Base-by-base conservation (phyloP, 1,140 invertebrate species). In the Rhyzopertha dominica region DNA sequence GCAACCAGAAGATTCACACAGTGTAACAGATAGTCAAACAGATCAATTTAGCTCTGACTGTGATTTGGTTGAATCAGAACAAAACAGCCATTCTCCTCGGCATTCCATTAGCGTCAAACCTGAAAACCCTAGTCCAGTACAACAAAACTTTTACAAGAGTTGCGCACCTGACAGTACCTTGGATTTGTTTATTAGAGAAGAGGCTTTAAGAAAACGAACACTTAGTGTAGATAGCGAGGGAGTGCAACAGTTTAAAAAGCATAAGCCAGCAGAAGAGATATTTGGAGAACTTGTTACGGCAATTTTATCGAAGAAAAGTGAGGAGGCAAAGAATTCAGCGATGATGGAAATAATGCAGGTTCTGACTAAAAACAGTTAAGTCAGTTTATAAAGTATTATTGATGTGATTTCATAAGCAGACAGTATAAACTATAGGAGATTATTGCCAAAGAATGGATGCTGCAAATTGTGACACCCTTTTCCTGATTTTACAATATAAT, bases 261-360 rank as follows among this genome's bases (percentile, higher is more conserved):
- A 42, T n/a, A 54, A 49, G 32, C 46, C 35, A 9, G 48, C 58
- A 2, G 58, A 58, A 40, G 43, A 50, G 20, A 37, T 60, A 19
- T 60, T 60, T 43, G 58, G 58, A 9, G 53, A 60, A 23, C 38
- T 60, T 20, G 58, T 60, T 1, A 53, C 49, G 7, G 49, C 51
- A 24, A 49, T 60, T 46, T 39, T 60, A 12, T 43, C 31, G 2
- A 51, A 44, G 25, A 60, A 60, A 38, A 45, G 55, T 18, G 58
- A 60, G 32, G 48, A 25, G 17, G 49, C 56, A 12, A 49, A 54
- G 45, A 58, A 60, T 47, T 26, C 51, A 10, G 56, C 51, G 24
- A 60, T 60, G 58, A 56, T 58, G 10, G 53, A 60, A 40, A 58
- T 60, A 23, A 60, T 60, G 58, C 53, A 31, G 10, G 40, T 60